A percentile compares a stretch with the other conserved stretches of the same genome.
These are phyloP conservation scores for Pomatostomus ruficeps DNA, from an alignment of 2,113 vertebrate genomes.

Conservation along the genomic window DNA sequence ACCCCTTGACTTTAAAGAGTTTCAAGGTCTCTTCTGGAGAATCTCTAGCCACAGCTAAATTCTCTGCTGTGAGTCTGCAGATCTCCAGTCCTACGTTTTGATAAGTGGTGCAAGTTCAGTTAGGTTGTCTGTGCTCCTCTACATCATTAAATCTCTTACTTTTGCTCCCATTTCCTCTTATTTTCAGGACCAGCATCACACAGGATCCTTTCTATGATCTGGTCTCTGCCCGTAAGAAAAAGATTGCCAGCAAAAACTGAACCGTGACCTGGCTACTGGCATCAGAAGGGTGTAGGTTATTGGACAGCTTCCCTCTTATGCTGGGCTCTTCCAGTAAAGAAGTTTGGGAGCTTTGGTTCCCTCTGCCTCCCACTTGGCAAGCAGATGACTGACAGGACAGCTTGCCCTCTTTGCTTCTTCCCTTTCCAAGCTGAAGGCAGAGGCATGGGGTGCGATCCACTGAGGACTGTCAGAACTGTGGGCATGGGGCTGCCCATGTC, in stretches of 20 bases:
- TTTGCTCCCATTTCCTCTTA: not conserved
- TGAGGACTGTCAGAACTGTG: not conserved
- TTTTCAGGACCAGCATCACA: slow-evolving; percentile 88
- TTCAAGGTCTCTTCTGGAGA: not conserved
- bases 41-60: not conserved
- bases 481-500: not conserved
- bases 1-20: not conserved
- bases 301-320: not conserved
- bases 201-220: slow-evolving; percentile 93
- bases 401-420: not conserved
- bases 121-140: not conserved
- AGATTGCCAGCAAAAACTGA: slow-evolving; percentile 83
- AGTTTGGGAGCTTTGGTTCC: not conserved
- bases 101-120: not conserved
- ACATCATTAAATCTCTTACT: not conserved
- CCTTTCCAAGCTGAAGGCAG: not conserved
- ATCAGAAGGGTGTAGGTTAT: not conserved
- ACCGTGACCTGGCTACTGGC: not conserved
- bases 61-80: not conserved
- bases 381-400: not conserved
- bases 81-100: not conserved
- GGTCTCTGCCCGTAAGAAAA: slow-evolving; percentile 88
- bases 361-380: not conserved
- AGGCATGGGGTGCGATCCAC: not conserved
- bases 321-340: not conserved